Conservation (phyloP, 2,888 invertebrate genomes). For the Platycheirus albimanus region DNA sequence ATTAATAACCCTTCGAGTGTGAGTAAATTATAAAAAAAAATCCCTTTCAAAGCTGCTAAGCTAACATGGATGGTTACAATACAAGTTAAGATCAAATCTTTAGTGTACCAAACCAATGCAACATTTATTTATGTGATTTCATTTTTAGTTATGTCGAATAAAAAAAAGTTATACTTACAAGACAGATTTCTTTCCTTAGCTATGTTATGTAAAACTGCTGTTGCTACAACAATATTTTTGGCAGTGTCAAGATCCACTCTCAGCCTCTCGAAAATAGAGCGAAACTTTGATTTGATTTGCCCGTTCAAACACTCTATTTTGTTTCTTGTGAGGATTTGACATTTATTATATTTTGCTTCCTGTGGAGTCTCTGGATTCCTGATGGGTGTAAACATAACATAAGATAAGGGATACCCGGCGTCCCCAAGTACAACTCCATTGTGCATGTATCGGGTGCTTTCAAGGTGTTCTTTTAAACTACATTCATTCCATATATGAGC, state of each 20-base stretch:
- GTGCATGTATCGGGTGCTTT: neutral
- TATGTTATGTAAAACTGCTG: constrained; percentile 17
- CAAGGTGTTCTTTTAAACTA: neutral
- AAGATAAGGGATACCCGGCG: neutral
- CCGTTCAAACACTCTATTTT: neutral
- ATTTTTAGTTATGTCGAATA: too few species aligned
- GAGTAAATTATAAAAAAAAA: too few species aligned
- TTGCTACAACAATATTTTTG: constrained; percentile 8
- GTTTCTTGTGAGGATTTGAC: neutral
- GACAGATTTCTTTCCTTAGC: constrained; percentile 21
- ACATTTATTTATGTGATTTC: neutral
- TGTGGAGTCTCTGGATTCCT: neutral
- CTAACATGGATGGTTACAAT: too few species aligned
- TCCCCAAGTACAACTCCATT: neutral
- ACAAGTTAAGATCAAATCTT: too few species aligned
- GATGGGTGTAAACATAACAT: neutral
- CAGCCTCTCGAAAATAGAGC: constrained; percentile 11
- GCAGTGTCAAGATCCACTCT: constrained; percentile 1
- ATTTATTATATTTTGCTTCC: neutral
- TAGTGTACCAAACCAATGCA: too few species aligned
- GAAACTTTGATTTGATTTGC: constrained; percentile 5
- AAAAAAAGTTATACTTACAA: too few species aligned
- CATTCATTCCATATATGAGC: too few species aligned
- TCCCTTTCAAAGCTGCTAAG: too few species aligned
- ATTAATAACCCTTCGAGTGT: too few species aligned